Percentiles rank a stretch among this genome's conserved stretches.
phyloP scores from a whole-genome alignment of 2,797 vertebrate species.

The Coracias cyanogaster region DNA sequence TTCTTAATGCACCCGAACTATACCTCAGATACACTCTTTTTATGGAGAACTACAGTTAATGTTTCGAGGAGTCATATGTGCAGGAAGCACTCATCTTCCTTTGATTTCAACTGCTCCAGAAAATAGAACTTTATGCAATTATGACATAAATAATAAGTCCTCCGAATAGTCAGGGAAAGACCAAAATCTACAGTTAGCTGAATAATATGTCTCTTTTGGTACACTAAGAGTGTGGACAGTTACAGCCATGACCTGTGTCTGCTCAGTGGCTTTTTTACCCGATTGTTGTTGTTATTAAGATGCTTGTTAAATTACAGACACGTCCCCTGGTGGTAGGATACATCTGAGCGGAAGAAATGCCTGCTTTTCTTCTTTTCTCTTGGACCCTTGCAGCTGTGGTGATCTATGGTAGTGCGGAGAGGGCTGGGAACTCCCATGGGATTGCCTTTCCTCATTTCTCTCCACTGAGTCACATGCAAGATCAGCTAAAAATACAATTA shows the following conservation, averaged over 20 bases:
- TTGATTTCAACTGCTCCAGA: background rate
- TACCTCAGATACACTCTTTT: background rate
- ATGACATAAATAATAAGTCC: background rate
- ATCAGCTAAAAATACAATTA: slow-evolving; percentile 53
- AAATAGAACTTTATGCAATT: background rate
- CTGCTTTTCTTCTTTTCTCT: background rate
- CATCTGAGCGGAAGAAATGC: slow-evolving; percentile 16
- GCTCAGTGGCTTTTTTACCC: background rate
- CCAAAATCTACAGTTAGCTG: background rate
- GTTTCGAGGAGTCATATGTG: background rate
- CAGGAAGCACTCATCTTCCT: background rate
- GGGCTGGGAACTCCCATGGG: slow-evolving; percentile 1
- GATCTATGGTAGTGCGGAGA: background rate
- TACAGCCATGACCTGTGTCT: background rate
- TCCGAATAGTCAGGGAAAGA: background rate
- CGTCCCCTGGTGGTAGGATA: background rate
- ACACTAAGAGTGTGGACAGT: background rate
- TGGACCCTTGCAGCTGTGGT: slow-evolving; percentile 6
- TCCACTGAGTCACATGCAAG: slow-evolving; percentile 33
- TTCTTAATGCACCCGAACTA: too few relatives aligned
- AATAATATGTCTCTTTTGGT: background rate
- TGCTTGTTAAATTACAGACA: slow-evolving; percentile 7
- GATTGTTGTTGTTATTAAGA: background rate
- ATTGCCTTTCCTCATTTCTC: slow-evolving; percentile 29
- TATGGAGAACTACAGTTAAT: background rate